Evolutionary conservation across 2,797 vertebrate species (phyloP), one percentile per base, ranked within the genome.

Genomic region (Hafferia zeledoni): DNA sequence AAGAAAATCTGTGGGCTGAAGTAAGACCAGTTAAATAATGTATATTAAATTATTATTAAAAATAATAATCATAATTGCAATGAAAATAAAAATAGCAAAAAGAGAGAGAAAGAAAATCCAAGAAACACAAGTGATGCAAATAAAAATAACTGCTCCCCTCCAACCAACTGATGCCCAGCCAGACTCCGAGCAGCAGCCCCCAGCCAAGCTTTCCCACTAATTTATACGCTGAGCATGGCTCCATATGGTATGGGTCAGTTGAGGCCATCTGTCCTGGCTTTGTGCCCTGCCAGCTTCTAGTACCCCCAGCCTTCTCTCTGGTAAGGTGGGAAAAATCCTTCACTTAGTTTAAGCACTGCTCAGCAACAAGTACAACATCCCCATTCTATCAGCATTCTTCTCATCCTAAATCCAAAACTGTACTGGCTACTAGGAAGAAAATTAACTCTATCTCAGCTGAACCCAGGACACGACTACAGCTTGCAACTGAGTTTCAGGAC

Each of bases 221-320:
- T 50, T 56, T 25, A 63, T 56, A 23, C 46, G 25, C 33, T 83
- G 30, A 31, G 11, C 20, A 33, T 13, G 14, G 27, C 17, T 50
- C 44, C n/a, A 13, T 5, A 46, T 19, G 14, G 3, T 39, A 61
- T 57, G 28, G 56, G 28, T 50, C 23, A 56, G 7, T 0, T 46
- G 28, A 25, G 24, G 20, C 19, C 59, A 47, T 23, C n/a, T 78
- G 44, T 37, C 30, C 13, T 23, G 23, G 22, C 17, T 65, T 10
- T 53, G 15, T n/a, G 28, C 39, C 39, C 22, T 53, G 17, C 8
- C 25, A 59, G 4, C 20, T 28, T 46, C 46, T 27, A 19, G 20
- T 11, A 46, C 3, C 10, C 3, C 9, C 35, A 63, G n/a, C 3
- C 17, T 27, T n/a, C 43, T 5, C 4, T 1, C 24, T 35, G 16